A percentile compares a stretch with the other conserved stretches of the same genome.
These are phyloP conservation scores for Chionis minor DNA, from an alignment of 2,113 vertebrate genomes.

Conservation along the genomic window DNA sequence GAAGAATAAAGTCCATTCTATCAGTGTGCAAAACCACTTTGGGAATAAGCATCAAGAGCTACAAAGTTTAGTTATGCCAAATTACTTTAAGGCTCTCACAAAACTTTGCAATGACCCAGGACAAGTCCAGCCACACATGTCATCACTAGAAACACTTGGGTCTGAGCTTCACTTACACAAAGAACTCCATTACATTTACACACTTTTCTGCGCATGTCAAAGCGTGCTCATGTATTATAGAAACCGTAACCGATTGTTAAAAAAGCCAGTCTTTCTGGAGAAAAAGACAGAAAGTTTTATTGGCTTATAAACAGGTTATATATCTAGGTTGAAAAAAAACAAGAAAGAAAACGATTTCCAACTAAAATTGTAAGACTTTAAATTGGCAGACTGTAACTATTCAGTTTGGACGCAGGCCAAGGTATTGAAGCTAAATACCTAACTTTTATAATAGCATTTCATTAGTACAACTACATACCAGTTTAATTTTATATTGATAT, in stretches of 20 bases:
- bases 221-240: background rate
- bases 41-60: background rate
- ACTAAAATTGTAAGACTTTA: background rate
- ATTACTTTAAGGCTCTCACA: background rate
- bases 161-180: background rate
- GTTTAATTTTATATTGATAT: background rate
- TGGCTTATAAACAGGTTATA: background rate
- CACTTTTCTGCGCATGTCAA: background rate
- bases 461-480: background rate
- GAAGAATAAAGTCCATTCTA: background rate
- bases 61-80: background rate
- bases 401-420: rapidly evolving
- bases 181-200: background rate
- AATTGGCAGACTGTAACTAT: background rate
- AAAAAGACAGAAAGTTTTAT: background rate
- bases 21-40: background rate
- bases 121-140: background rate
- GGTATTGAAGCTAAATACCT: background rate
- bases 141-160: background rate
- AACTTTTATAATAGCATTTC: background rate
- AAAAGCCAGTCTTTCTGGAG: background rate
- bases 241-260: background rate
- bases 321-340: background rate
- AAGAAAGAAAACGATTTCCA: background rate
- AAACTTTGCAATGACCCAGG: background rate